Conservation (phyloP, 2,797 vertebrate species). For the Syngnathus acus region DNA sequence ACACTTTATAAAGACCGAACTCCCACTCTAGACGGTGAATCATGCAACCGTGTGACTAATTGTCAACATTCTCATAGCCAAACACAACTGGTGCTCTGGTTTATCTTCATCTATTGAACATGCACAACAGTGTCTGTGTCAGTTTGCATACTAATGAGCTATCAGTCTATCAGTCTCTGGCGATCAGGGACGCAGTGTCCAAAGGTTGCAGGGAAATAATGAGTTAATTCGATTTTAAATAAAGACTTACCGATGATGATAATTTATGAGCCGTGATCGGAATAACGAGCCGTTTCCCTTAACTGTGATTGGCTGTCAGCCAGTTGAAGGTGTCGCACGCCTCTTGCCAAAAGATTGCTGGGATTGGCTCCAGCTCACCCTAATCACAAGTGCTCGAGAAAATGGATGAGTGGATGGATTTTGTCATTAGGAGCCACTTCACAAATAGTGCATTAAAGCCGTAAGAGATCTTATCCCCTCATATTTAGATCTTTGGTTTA, state of each 20-base stretch:
- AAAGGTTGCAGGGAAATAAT: constrained; percentile 43
- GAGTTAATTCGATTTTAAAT: not conserved
- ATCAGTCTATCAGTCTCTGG: constrained; percentile 42
- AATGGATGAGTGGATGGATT: not conserved
- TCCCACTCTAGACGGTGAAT: constrained; percentile 53
- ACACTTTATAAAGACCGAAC: constrained; percentile 54
- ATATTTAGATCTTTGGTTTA: not conserved
- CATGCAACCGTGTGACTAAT: constrained; percentile 61
- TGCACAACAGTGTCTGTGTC: constrained; percentile 38
- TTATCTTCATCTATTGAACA: constrained; percentile 58
- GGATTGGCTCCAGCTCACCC: not conserved
- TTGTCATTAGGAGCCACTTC: not conserved
- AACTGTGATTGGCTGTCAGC: not conserved
- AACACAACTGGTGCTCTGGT: constrained; percentile 48
- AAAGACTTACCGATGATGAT: not conserved
- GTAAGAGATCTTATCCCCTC: not conserved
- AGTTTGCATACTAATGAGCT: constrained; percentile 63
- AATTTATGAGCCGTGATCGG: not conserved
- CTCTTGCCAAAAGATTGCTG: not conserved
- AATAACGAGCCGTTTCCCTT: not conserved
- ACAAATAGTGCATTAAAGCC: not conserved
- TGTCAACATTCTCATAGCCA: constrained; percentile 58
- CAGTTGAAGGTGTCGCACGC: not conserved
- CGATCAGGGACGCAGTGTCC: constrained; percentile 44
- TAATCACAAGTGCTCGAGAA: not conserved